phyloP scores from a whole-genome alignment of 2,113 vertebrate genomes.

The Colaptes auratus region DNA sequence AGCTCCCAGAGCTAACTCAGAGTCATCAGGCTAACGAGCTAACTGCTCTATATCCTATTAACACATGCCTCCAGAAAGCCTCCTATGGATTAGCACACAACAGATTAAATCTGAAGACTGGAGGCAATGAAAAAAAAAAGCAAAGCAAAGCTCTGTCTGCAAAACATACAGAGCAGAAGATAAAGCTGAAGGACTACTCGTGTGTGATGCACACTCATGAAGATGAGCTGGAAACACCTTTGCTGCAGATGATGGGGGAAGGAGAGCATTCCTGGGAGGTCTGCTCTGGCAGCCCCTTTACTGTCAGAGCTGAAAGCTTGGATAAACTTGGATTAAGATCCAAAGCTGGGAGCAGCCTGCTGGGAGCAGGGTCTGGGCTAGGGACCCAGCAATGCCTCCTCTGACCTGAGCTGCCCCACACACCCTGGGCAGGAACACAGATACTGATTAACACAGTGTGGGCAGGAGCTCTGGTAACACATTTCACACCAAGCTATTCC shows the following conservation, averaged over 20 bases:
- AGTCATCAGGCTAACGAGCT: not conserved
- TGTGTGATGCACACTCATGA: not conserved
- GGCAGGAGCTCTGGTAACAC: no score
- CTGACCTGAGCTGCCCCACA: not conserved
- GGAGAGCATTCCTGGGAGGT: rapidly evolving
- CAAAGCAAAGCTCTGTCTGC: not conserved
- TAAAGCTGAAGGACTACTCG: not conserved
- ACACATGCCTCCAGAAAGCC: not conserved
- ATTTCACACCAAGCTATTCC: not conserved
- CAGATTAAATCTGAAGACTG: not conserved
- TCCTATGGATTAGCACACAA: not conserved
- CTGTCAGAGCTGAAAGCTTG: not conserved
- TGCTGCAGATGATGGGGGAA: not conserved
- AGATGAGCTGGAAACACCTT: not conserved
- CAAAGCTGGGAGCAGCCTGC: not conserved
- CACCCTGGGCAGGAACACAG: rapidly evolving
- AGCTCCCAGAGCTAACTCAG: not conserved
- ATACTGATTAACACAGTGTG: rapidly evolving
- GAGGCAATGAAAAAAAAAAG: not conserved
- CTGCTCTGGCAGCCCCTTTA: not conserved
- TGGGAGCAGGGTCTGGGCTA: not conserved
- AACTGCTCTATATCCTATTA: not conserved
- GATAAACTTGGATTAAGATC: not conserved
- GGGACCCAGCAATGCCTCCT: not conserved
- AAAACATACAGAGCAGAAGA: rapidly evolving